These are phyloP conservation scores for Hypotaenidia philippensis DNA, from an alignment of 2,797 vertebrate species.

Conservation along the genomic window DNA sequence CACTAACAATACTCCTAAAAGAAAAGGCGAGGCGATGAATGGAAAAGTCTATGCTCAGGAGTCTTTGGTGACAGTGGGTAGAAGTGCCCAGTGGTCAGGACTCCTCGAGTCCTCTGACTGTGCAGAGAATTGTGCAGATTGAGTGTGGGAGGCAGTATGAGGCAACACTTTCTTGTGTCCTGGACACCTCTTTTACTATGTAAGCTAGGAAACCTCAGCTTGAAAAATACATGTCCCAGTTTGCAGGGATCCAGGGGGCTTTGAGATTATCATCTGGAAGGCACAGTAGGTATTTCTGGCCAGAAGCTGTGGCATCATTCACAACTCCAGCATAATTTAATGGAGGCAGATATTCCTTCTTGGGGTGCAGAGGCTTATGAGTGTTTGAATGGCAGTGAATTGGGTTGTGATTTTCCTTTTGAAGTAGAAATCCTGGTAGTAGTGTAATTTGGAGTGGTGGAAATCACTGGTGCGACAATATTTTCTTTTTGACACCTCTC, in stretches of 20 bases:
- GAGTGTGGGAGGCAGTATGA: background rate
- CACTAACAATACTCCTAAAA: background rate
- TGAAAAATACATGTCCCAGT: background rate
- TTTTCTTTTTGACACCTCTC: background rate
- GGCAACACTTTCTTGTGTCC: background rate
- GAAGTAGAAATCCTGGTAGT: background rate
- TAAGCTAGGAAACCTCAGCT: background rate
- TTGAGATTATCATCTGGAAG: background rate
- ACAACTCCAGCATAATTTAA: background rate
- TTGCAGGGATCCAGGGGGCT: background rate
- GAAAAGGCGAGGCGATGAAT: background rate
- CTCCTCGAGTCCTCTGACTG: background rate
- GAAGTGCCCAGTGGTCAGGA: background rate
- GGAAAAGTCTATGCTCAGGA: background rate
- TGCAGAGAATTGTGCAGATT: background rate
- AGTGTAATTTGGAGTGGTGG: background rate
- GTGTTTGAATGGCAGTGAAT: background rate
- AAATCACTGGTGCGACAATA: background rate
- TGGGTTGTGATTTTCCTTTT: background rate
- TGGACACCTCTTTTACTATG: background rate
- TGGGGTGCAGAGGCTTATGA: background rate
- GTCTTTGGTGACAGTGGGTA: background rate
- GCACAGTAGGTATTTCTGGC: background rate
- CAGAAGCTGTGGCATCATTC: background rate
- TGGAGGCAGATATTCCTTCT: background rate